phyloP scores from a whole-genome alignment of 2,888 invertebrate species.

The Lamellibrachia columna region DNA sequence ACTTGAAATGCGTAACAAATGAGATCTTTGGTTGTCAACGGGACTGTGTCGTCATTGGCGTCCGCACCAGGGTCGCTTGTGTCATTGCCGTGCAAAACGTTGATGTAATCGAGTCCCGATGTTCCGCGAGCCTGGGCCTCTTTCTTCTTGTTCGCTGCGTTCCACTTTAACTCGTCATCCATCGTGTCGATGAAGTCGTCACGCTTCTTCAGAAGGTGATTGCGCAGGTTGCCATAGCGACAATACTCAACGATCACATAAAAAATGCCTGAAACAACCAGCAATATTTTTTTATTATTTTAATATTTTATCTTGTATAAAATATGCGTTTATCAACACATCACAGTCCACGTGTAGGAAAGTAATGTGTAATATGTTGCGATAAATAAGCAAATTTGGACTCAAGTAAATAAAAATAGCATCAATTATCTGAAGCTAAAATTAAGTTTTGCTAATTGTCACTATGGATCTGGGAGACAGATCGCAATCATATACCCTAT shows the following conservation, averaged over 20 bases:
- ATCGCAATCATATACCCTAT: too few relatives aligned
- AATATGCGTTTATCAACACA: too few relatives aligned
- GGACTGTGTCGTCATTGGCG: constrained; percentile 42
- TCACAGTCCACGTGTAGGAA: neutral
- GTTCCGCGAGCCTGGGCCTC: constrained; percentile 17
- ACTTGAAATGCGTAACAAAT: constrained; percentile 93
- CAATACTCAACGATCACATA: constrained; percentile 95
- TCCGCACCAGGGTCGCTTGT: neutral
- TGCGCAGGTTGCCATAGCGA: constrained; percentile 89
- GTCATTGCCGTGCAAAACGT: neutral
- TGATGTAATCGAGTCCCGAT: neutral
- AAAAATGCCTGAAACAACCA: constrained; percentile 80
- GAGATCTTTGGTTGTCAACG: constrained; percentile 78
- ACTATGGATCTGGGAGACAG: too few relatives aligned
- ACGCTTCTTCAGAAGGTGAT: constrained; percentile 82
- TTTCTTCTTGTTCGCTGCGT: constrained; percentile 7
- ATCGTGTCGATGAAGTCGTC: constrained; percentile 64
- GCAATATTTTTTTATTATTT: neutral
- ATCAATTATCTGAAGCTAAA: neutral
- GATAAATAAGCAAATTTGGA: neutral
- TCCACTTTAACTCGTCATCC: constrained; percentile 47
- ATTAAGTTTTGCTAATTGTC: too few relatives aligned
- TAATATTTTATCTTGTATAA: neutral
- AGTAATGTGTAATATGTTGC: neutral
- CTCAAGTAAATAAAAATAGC: neutral